Conservation (phyloP, 2,113 vertebrate species). For the Clarias gariepinus region DNA sequence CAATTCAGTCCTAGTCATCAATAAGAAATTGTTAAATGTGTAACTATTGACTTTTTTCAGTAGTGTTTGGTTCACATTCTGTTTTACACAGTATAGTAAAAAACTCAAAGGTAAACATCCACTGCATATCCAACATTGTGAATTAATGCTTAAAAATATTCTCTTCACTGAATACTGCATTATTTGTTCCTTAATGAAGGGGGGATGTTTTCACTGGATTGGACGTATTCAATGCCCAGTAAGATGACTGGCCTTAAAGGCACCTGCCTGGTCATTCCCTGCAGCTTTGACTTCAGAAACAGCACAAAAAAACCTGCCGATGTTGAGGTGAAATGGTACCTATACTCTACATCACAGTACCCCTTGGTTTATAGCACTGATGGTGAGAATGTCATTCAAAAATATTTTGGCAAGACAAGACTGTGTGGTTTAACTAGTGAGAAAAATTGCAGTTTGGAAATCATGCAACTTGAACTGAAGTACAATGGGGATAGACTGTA, state of each 20-base stretch:
- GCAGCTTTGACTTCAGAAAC: conserved; percentile 55
- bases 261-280: conserved; percentile 41
- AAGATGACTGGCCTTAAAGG: conserved; percentile 22
- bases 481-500: conserved; percentile 18
- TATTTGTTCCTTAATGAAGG: conserved; percentile 13
- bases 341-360: background rate
- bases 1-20: background rate
- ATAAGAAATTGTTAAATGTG: background rate
- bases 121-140: background rate
- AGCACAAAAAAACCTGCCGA: conserved; percentile 12
- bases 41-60: background rate
- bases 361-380: conserved; percentile 19
- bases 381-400: background rate
- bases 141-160: background rate
- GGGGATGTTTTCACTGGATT: conserved; percentile 25
- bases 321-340: conserved; percentile 29
- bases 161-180: background rate
- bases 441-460: conserved; percentile 38
- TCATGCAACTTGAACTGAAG: background rate
- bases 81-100: no score
- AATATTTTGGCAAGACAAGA: background rate
- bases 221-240: conserved; percentile 41
- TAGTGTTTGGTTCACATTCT: background rate
- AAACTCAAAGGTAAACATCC: background rate
- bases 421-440: conserved; percentile 10